Conservation (phyloP, 2,113 vertebrate genomes). For the Thamnophis sirtalis region DNA sequence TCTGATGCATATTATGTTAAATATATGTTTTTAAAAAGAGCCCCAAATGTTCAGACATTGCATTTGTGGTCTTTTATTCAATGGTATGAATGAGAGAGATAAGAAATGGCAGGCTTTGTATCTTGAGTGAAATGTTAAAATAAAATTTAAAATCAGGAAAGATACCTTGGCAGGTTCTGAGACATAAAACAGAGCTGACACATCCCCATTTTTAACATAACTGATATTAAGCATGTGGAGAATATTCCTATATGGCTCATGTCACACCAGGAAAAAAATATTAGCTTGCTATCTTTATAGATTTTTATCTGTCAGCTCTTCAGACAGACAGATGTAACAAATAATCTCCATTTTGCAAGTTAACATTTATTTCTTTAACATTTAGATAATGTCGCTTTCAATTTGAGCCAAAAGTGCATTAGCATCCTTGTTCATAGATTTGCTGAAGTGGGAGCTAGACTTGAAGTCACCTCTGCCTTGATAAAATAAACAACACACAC, state of each 20-base stretch:
- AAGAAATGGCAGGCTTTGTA: neutral
- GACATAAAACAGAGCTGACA: slow-evolving; percentile 9
- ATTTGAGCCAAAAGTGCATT: slow-evolving; percentile 17
- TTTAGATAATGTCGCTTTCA: slow-evolving; percentile 6
- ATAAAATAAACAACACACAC: slow-evolving; percentile 26
- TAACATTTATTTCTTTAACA: slow-evolving; percentile 22
- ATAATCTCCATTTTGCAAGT: neutral
- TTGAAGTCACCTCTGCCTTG: slow-evolving; percentile 21
- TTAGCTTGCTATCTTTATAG: slow-evolving; percentile 8
- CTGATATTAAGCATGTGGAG: neutral
- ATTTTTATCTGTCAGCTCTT: neutral
- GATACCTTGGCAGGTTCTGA: neutral
- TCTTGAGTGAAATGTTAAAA: neutral
- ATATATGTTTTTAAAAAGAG: neutral
- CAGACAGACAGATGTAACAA: neutral
- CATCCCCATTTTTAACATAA: neutral
- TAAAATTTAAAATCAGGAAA: neutral
- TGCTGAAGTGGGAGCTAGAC: slow-evolving; percentile 12
- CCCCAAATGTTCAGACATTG: neutral
- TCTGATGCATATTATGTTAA: neutral
- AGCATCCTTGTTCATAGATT: slow-evolving; percentile 13
- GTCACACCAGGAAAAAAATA: neutral
- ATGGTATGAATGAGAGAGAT: neutral
- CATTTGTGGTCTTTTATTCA: neutral
- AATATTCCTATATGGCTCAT: neutral